Evolutionary conservation across 1,140 invertebrate species (phyloP).

Genomic region (Bombus waltoni): DNA sequence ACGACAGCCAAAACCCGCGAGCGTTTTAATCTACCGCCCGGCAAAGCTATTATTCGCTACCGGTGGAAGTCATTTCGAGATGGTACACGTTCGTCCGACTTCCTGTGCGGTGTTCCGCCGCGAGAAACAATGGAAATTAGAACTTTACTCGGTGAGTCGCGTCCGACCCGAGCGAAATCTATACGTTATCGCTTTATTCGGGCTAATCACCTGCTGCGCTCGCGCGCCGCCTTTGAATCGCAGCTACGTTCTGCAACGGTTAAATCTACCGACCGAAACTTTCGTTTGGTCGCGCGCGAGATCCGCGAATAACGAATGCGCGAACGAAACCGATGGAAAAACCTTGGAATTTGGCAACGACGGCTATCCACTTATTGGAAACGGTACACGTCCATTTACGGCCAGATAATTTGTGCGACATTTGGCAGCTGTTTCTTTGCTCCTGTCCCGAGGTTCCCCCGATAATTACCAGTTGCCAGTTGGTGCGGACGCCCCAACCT

Average conservation of each 20-base stretch:
- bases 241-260: neutral
- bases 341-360: neutral
- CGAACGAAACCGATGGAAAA: neutral
- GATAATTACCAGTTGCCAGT: constrained; percentile 21
- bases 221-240: neutral
- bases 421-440: constrained; percentile 13
- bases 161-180: constrained; percentile 10
- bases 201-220: neutral
- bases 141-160: constrained; percentile 35
- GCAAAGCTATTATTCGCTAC: constrained; percentile 59
- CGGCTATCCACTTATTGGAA: neutral
- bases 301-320: neutral
- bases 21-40: constrained; percentile 67
- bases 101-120: constrained; percentile 42
- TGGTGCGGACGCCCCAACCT: neutral
- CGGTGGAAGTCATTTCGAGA: constrained; percentile 62
- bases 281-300: neutral
- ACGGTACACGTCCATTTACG: neutral
- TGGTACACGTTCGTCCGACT: constrained; percentile 44
- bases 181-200: constrained; percentile 26
- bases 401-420: neutral
- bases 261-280: neutral
- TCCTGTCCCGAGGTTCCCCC: neutral
- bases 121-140: constrained; percentile 66
- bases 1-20: constrained; percentile 61